Evolutionary conservation across 2,113 vertebrate species (phyloP), one percentile per base, ranked within the genome.

Genomic region (Antigone vipio): DNA sequence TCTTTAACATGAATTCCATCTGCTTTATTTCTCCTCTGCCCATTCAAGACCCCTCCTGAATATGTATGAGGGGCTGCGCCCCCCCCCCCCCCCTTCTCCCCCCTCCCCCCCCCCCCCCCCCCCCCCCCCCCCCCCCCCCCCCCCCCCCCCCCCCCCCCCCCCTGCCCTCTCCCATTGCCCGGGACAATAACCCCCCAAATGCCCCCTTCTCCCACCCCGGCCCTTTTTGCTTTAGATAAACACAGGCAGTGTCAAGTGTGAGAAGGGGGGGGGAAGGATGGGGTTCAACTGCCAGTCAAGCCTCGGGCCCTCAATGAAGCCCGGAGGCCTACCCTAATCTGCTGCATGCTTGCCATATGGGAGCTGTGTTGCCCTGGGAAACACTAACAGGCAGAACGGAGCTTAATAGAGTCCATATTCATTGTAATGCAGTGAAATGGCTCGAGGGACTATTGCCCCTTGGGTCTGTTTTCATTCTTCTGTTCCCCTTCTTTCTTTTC

Each of bases 341-440:
- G 96, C 98, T 97, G 98, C 99, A 99, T 99, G 99, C 98, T 98
- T 99, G 98, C 98, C 99, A 99, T 99, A 99, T 99, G 99, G 99
- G 99, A 98, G 98, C 99, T 98, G 98, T 97, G 99, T 99, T 99
- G 99, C 99, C 99, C 99, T 24, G 97, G 98, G 99, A 98, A 98
- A 99, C 99, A 98, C 99, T 99, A 99, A 99, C 99, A 99, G 99
- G 99, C 99, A 99, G 99, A 99, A 99, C 99, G 99, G 98, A 99
- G 99, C 99, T 99, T 99, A 99, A 99, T 99, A 99, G 99, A 99
- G 99, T 99, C 99, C 98, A 99, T 99, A 99, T 99, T 99, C 99
- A 99, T 99, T 99, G 99, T 99, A 98, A 99, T 99, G 99, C 99
- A 99, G 98, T 99, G 99, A 99, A 99, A 98, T 98, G 98, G 98